Base-by-base conservation (phyloP, 2,888 invertebrate genomes). In the Toxonevra muliebris region DNA sequence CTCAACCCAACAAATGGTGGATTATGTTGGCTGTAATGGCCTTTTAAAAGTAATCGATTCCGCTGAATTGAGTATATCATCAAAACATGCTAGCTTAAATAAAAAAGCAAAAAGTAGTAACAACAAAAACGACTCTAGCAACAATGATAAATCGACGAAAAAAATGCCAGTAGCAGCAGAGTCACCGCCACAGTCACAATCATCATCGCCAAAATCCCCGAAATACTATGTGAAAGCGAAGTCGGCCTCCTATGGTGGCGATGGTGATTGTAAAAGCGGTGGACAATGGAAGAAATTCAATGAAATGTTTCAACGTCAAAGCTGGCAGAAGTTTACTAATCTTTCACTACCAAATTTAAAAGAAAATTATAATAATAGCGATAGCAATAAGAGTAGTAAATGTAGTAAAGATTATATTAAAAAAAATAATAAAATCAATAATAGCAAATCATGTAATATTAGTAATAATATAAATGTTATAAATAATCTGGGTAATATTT, bases 21-120 rank as follows among this genome's bases (percentile, higher is more conserved):
- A 84, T 60, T 85, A 85, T 59, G 80, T 78, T 15, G 85, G 85
- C 30, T 83, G 82, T 71, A 82, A 84, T 77, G 84, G 84, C 12
- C 71, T 81, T 68, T 74, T 85, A 11, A 85, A 84, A 71, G 76
- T 84, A 17, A 76, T 83, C 45, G 80, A 78, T 60, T 77, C 80
- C 0, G 66, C 75, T 64, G 76, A 80, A 45, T 66, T 80, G 13
- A 52, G 63, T 45, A 50, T 42, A 7, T 30, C 30, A 30, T 30
- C 30, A 30, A 7, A 30, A 30, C 2, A 30, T 30, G 30, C 30
- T 9, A 45, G 20, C 10, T 65, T 61, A 68, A 66, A 50, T 55
- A 73, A 73, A 60, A 48, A 66, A 52, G 13, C 15, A 11, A 57
- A 64, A 41, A 42, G 30, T 73, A 17, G 66, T 65, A 60, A 68